A percentile compares a stretch with the other conserved stretches of the same genome.
These are phyloP conservation scores for Gymnocypris eckloni DNA, from an alignment of 2,797 vertebrate genomes.

Conservation along the genomic window DNA sequence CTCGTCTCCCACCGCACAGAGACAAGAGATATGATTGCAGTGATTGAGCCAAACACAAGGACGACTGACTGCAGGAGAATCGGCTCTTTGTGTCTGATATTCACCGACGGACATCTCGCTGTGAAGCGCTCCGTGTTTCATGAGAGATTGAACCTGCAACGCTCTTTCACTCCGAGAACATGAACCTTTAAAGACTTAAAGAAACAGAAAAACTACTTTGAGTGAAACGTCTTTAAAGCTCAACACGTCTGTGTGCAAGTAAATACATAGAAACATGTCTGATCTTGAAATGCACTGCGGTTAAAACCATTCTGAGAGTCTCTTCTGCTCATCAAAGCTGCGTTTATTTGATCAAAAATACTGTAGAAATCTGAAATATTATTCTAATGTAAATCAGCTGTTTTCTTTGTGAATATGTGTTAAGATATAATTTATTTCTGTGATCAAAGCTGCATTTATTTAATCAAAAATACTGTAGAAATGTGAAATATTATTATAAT, in stretches of 20 bases:
- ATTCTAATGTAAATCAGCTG: neutral
- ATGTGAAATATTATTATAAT: too few relatives aligned
- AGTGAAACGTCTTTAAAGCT: neutral
- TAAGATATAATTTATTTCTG: neutral
- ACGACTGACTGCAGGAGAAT: constrained; percentile 57
- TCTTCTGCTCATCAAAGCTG: neutral
- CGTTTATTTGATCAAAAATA: neutral
- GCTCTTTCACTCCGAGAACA: neutral
- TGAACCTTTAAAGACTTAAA: neutral
- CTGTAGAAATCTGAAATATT: neutral
- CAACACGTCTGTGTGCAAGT: neutral
- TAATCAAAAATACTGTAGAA: too few relatives aligned
- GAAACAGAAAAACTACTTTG: neutral
- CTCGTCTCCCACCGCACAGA: constrained; percentile 15
- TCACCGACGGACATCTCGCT: neutral
- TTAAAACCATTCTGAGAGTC: neutral
- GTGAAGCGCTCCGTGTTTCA: neutral
- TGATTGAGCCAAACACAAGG: constrained; percentile 58
- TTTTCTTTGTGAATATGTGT: neutral
- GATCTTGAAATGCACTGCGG: too few relatives aligned
- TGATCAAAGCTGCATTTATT: neutral
- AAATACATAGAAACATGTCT: neutral
- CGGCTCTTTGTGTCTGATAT: constrained; percentile 43
- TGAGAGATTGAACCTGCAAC: neutral
- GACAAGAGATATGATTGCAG: constrained; percentile 64